phyloP scores from a whole-genome alignment of 2,888 invertebrate species.

The Macroteleia sp. region DNA sequence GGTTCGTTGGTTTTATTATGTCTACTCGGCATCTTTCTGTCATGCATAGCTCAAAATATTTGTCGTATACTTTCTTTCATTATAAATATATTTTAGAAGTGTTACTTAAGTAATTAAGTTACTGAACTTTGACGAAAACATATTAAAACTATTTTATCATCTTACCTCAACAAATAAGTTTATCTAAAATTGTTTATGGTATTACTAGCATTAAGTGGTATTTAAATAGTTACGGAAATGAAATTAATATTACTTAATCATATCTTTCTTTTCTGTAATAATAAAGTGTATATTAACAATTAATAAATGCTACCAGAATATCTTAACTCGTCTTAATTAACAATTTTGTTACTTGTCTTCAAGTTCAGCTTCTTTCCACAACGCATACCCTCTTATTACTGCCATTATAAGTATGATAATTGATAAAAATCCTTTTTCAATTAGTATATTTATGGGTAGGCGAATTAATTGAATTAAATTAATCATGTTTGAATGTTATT shows the following conservation, averaged over 20 bases:
- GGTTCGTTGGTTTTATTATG: conserved; percentile 44
- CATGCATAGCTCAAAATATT: conserved; percentile 30
- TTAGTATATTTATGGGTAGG: conserved; percentile 38
- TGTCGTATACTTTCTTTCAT: not conserved
- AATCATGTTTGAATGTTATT: conserved; percentile 41
- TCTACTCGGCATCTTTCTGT: conserved; percentile 21
- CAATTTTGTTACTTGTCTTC: conserved; percentile 53
- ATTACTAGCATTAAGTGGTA: no score
- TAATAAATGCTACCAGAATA: no score
- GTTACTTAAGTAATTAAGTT: no score
- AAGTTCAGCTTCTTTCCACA: conserved; percentile 61
- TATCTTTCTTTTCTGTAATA: conserved; percentile 57
- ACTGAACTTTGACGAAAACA: no score
- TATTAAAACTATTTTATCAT: not conserved
- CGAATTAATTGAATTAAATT: conserved; percentile 44
- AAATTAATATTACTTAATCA: conserved; percentile 22
- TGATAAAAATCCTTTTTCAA: conserved; percentile 61
- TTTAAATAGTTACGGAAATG: no score
- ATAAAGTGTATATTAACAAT: conserved; percentile 19
- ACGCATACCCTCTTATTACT: conserved; percentile 47
- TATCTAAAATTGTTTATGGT: conserved; percentile 23
- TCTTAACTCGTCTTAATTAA: not conserved
- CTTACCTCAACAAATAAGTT: conserved; percentile 35
- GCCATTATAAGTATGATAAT: conserved; percentile 57
- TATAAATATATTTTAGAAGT: no score